These are phyloP conservation scores for Phlogophora meticulosa DNA, from an alignment of 2,888 invertebrate species.

Conservation along the genomic window DNA sequence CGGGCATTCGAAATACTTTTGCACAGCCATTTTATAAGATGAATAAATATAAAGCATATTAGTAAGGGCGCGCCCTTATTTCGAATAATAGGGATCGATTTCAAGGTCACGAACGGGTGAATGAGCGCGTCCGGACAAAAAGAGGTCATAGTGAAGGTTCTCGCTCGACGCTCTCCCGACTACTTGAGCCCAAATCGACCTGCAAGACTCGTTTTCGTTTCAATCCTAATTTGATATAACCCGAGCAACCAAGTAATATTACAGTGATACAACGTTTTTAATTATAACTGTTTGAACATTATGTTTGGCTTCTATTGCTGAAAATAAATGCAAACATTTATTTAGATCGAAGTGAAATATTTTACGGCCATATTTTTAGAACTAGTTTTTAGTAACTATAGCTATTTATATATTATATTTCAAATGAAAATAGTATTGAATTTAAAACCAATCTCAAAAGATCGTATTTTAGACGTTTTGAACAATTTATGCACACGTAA, in stretches of 20 bases:
- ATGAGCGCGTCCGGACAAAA: slow-evolving; percentile 83
- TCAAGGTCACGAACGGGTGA: slow-evolving; percentile 84
- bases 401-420: not conserved
- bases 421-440: not conserved
- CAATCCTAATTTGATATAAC: slow-evolving; percentile 67
- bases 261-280: not conserved
- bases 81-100: slow-evolving; percentile 72
- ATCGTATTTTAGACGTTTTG: not conserved
- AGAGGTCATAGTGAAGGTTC: slow-evolving; percentile 84
- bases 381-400: slow-evolving; percentile 6
- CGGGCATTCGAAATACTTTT: slow-evolving; percentile 26
- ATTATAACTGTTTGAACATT: not conserved
- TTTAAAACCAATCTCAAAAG: not conserved
- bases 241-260: slow-evolving; percentile 17
- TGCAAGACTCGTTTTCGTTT: slow-evolving; percentile 79
- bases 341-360: not conserved
- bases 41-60: slow-evolving; percentile 37
- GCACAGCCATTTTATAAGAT: slow-evolving; percentile 18
- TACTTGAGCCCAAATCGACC: slow-evolving; percentile 71
- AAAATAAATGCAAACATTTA: not conserved
- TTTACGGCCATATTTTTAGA: slow-evolving; percentile 14
- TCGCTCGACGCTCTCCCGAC: slow-evolving; percentile 78
- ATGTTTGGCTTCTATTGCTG: not conserved
- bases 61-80: slow-evolving; percentile 43
- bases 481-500: not conserved